Base-by-base conservation (phyloP, 1,140 invertebrate genomes). In the Neotoxoptera formosana region DNA sequence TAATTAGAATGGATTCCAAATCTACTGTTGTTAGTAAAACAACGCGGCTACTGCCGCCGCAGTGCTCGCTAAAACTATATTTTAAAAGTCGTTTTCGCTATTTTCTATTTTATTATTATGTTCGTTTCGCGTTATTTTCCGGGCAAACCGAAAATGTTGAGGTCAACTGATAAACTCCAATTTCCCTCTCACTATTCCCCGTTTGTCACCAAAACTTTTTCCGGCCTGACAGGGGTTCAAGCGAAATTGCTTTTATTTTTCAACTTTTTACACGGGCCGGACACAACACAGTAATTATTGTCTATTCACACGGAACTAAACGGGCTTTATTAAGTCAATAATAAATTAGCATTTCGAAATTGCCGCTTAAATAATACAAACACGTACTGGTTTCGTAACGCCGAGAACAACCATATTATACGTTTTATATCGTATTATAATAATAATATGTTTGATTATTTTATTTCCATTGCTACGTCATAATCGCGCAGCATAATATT, bases 201-300 rank as follows among this genome's bases (percentile, higher is more conserved):
- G 25, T 90, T 60, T 67, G 36, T 25, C 36, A 67, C 36, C 36
- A 41, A 90, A 89, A 90, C 53, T 56, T 90, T 90, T 90, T n/a
- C 34, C 30, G 14, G 21, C 36, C 41, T 89, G 48, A 41, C 88
- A 56, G 48, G 51, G 51, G 89, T 90, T 90, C 23, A 90, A 90
- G 67, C 56, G 53, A 45, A 90, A 67, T 90, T 67, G 89, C 36
- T 67, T 90, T 90, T 90, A 90, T 90, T 60, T 56, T 60, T 36
- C 3, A 41, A 60, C 30, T 41, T 60, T 60, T 60, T 60, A 60
- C 25, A 67, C 8, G 11, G 36, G 4, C 30, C 30, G 11, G 89
- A 90, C 89, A 36, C 34, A 25, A 36, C 11, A 41, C 88, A 56
- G 51, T 89, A 89, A 89, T 56, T 56, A 89, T 89, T 89, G 34